These are phyloP conservation scores for Plectrocnemia conspersa DNA, from an alignment of 1,140 invertebrate species.

Conservation along the genomic window DNA sequence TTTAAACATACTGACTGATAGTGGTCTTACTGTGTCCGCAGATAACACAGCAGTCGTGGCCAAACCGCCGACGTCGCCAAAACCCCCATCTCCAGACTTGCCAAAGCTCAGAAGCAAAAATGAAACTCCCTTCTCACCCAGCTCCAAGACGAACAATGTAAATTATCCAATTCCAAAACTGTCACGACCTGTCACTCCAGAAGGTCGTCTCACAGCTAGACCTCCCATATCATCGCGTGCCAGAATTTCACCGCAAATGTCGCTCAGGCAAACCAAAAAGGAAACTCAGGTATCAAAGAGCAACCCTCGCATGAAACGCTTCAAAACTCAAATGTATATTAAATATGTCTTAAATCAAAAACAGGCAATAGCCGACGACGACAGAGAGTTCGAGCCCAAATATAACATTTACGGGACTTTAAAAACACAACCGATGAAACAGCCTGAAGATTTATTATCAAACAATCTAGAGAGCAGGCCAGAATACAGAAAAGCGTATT, in stretches of 20 bases:
- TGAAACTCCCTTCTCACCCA: constrained; percentile 6
- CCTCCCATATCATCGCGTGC: constrained; percentile 4
- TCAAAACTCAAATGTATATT: neutral
- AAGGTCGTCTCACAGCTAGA: constrained; percentile 2
- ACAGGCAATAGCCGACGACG: neutral
- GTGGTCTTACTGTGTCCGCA: constrained; percentile 33
- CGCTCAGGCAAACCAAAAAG: constrained; percentile 6
- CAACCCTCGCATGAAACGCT: neutral
- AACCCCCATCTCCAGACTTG: constrained; percentile 15
- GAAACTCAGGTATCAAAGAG: neutral
- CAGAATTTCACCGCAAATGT: constrained; percentile 2
- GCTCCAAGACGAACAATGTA: neutral
- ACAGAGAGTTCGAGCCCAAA: neutral
- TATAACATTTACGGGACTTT: constrained; percentile 3
- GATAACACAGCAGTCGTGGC: constrained; percentile 21
- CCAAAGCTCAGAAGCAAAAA: constrained; percentile 15
- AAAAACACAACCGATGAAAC: constrained; percentile 20
- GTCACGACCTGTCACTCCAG: neutral
- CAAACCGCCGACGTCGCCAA: constrained; percentile 23
- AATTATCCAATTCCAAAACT: constrained; percentile 12
- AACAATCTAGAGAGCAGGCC: constrained; percentile 47
- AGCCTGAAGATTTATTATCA: constrained; percentile 35
- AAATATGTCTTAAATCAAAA: neutral
- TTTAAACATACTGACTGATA: constrained; percentile 29
- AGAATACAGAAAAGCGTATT: constrained; percentile 49